phyloP scores from a whole-genome alignment of 2,888 invertebrate genomes.

The Hyles lineata region DNA sequence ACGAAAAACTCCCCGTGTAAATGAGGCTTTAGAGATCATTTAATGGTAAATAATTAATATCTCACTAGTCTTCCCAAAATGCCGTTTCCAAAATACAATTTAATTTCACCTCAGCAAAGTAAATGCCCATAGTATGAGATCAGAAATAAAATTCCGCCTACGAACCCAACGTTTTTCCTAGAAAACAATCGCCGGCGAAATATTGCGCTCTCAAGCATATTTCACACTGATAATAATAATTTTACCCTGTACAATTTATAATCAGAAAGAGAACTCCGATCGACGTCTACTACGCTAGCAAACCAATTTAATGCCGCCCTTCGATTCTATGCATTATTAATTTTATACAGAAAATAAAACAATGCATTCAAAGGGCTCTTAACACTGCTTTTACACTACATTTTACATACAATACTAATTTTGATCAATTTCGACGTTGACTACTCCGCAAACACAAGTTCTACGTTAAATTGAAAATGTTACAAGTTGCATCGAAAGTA shows the following conservation, averaged over 20 bases:
- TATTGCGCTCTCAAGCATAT: conserved; percentile 17
- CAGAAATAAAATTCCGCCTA: neutral
- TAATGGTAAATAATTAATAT: no score
- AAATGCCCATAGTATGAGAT: conserved; percentile 22
- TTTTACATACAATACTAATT: neutral
- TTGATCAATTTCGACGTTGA: neutral
- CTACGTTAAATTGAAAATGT: no score
- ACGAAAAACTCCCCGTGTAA: no score
- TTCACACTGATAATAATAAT: conserved; percentile 49
- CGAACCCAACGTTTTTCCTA: neutral
- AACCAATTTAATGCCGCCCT: neutral
- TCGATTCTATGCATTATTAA: neutral
- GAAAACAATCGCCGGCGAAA: conserved; percentile 9
- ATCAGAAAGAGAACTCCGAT: conserved; percentile 29
- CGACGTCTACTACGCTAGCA: neutral
- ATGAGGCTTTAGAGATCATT: no score
- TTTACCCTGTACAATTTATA: conserved; percentile 75
- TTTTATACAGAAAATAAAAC: neutral
- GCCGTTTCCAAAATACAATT: neutral
- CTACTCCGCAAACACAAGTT: no score
- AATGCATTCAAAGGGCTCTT: neutral
- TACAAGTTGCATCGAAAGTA: neutral
- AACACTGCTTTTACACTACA: neutral
- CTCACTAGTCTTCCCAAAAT: neutral
- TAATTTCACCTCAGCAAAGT: neutral